These are phyloP conservation scores for Threskiornis aethiopicus DNA, from an alignment of 2,797 vertebrate species.

Conservation along the genomic window DNA sequence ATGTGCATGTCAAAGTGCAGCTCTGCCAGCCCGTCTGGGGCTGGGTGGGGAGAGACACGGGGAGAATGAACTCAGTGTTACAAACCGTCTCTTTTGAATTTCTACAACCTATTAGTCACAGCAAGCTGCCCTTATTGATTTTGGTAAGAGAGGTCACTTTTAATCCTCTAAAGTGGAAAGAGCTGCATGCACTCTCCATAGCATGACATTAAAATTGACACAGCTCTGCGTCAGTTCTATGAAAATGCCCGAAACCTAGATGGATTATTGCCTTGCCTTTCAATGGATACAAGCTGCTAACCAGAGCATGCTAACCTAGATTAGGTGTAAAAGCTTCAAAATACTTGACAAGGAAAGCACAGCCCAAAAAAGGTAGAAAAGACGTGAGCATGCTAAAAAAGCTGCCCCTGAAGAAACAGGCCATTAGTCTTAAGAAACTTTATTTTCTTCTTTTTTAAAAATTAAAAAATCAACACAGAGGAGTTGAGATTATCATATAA, in stretches of 20 bases:
- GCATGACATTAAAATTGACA: slow-evolving; percentile 62
- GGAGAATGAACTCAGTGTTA: slow-evolving; percentile 35
- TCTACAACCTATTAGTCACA: slow-evolving; percentile 60
- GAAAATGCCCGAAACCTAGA: slow-evolving; percentile 51
- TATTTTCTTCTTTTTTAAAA: slow-evolving; percentile 60
- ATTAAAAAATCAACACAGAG: slow-evolving; percentile 60
- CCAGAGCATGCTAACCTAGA: slow-evolving; percentile 7
- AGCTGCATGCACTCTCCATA: slow-evolving; percentile 26
- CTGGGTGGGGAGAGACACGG: neutral
- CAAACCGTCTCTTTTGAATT: slow-evolving; percentile 53
- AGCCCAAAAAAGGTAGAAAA: slow-evolving; percentile 58
- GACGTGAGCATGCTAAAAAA: slow-evolving; percentile 36
- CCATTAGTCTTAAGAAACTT: slow-evolving; percentile 45
- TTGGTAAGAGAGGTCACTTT: slow-evolving; percentile 59
- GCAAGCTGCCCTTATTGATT: slow-evolving; percentile 70
- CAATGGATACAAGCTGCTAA: slow-evolving; percentile 37
- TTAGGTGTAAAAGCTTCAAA: slow-evolving; percentile 59
- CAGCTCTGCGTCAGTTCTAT: slow-evolving; percentile 39
- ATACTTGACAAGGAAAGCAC: slow-evolving; percentile 49
- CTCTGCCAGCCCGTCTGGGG: slow-evolving; percentile 23
- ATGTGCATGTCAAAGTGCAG: slow-evolving; percentile 52
- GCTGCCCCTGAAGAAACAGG: slow-evolving; percentile 44
- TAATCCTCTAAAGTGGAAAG: slow-evolving; percentile 69
- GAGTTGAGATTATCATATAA: slow-evolving; percentile 74
- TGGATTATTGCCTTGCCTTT: slow-evolving; percentile 53